A percentile compares a stretch with the other conserved stretches of the same genome.
Evolutionary conservation across 2,113 vertebrate species (phyloP).

Genomic region (Platanista minor): DNA sequence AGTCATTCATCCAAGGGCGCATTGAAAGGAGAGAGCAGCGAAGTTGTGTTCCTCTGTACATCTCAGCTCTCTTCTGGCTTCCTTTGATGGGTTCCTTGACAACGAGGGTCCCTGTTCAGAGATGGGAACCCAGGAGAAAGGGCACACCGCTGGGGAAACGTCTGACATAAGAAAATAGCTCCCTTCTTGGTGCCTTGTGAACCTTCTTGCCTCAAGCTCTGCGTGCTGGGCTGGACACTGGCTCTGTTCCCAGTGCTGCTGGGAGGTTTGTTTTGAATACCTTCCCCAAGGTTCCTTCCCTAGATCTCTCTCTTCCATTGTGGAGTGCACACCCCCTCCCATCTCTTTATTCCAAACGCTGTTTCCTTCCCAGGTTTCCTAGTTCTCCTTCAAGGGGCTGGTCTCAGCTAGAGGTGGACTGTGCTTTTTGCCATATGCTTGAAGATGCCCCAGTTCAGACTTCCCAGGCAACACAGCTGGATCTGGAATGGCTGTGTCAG

Average conservation of each 20-base stretch:
- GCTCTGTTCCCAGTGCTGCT: background rate
- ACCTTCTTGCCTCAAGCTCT: background rate
- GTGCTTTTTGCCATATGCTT: background rate
- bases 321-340: rapidly evolving
- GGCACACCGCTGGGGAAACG: background rate
- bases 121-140: background rate
- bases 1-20: background rate
- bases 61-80: background rate
- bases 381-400: background rate
- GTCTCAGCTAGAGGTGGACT: background rate
- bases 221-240: rapidly evolving
- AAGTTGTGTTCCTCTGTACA: background rate
- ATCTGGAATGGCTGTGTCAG: background rate
- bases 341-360: background rate
- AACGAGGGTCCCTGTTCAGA: background rate
- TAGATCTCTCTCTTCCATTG: background rate
- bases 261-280: background rate
- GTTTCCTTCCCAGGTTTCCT: background rate
- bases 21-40: background rate
- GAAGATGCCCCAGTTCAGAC: background rate
- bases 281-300: background rate
- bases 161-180: background rate
- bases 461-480: background rate
- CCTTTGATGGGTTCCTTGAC: background rate
- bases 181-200: background rate